Evolutionary conservation across 2,888 invertebrate genomes (phyloP).

Genomic region (Cactoblastis cactorum): DNA sequence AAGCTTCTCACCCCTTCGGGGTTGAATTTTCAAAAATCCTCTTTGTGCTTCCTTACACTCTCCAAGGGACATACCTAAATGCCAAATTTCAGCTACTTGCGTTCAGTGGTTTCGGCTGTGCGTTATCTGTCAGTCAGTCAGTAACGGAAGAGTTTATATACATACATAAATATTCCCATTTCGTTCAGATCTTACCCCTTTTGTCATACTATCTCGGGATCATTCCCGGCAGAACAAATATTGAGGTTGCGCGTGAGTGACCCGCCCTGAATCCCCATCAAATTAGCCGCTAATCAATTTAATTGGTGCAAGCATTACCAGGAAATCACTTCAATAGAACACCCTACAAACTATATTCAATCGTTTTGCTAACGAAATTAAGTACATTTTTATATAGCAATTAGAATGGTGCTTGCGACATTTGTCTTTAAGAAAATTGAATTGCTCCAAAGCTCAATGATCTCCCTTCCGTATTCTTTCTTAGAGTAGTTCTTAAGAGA

Average conservation of each 20-base stretch:
- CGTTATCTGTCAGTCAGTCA: too few relatives aligned
- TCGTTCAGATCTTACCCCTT: too few relatives aligned
- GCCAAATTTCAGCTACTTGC: too few relatives aligned
- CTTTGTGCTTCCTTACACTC: too few relatives aligned
- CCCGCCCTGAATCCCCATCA: slow-evolving; percentile 64
- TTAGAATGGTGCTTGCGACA: slow-evolving; percentile 32
- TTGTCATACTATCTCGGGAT: neutral
- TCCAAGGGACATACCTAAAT: too few relatives aligned
- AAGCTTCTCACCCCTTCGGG: too few relatives aligned
- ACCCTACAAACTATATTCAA: slow-evolving; percentile 37
- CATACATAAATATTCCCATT: too few relatives aligned
- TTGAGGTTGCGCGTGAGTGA: slow-evolving; percentile 47
- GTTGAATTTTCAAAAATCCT: too few relatives aligned
- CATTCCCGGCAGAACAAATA: slow-evolving; percentile 25
- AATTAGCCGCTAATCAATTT: slow-evolving; percentile 65
- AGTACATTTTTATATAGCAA: slow-evolving; percentile 25
- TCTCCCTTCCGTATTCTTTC: slow-evolving; percentile 51
- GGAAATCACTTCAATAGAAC: slow-evolving; percentile 58
- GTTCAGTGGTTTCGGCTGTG: too few relatives aligned
- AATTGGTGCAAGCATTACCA: slow-evolving; percentile 71
- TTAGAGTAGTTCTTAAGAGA: slow-evolving; percentile 35
- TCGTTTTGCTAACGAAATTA: too few relatives aligned
- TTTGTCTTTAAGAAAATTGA: slow-evolving; percentile 42
- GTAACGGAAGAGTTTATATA: too few relatives aligned
- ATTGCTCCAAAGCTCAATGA: slow-evolving; percentile 73